phyloP scores from a whole-genome alignment of 2,888 invertebrate species.

The Galerucella calmariensis region DNA sequence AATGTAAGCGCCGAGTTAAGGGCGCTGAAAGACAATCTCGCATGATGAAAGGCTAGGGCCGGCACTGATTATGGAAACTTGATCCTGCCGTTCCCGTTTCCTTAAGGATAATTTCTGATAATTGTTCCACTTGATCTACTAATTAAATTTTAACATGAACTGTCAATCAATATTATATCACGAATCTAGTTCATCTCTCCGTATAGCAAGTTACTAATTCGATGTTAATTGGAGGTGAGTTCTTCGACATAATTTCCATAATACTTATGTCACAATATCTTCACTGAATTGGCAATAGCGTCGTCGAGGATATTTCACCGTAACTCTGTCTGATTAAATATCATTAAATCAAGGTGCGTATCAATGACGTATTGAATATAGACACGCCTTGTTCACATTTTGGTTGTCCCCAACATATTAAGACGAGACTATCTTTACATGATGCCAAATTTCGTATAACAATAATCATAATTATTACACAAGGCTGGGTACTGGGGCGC shows the following conservation, averaged over 20 bases:
- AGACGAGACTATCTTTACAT: too few species aligned
- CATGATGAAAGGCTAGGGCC: too few species aligned
- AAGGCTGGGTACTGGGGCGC: too few species aligned
- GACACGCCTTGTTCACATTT: too few species aligned
- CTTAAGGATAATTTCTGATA: not conserved
- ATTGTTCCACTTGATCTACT: not conserved
- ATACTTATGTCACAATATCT: constrained; percentile 1
- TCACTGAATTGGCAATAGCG: not conserved
- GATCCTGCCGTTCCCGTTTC: not conserved
- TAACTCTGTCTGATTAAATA: not conserved
- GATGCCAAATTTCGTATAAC: too few species aligned
- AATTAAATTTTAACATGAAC: constrained; percentile 1
- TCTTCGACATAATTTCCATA: not conserved
- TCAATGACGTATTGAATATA: too few species aligned
- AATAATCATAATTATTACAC: too few species aligned
- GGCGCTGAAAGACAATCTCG: too few species aligned
- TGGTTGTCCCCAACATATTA: too few species aligned
- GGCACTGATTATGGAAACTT: too few species aligned
- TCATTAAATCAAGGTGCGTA: too few species aligned
- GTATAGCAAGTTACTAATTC: not conserved
- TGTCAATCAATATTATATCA: not conserved
- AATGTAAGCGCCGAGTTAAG: too few species aligned
- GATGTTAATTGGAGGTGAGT: not conserved
- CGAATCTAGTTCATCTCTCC: not conserved
- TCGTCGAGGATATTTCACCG: not conserved